These are phyloP conservation scores for Diplodus sargus DNA, from an alignment of 2,797 vertebrate species.

Conservation along the genomic window DNA sequence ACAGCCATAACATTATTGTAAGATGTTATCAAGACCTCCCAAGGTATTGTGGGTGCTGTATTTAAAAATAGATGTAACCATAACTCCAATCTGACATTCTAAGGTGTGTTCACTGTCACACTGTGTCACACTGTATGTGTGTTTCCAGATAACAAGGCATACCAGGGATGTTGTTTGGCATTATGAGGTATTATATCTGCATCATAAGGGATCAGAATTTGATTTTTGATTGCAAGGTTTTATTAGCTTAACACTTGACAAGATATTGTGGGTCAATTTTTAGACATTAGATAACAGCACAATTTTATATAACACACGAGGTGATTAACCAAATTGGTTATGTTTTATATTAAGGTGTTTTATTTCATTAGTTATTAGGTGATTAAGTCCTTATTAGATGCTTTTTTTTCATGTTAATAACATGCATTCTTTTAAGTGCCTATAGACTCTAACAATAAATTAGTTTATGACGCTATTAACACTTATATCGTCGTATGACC, in stretches of 20 bases:
- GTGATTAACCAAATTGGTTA: neutral
- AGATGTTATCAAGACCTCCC: neutral
- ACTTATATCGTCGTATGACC: no score
- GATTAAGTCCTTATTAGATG: no score
- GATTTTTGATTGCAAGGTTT: neutral
- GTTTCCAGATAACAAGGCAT: neutral
- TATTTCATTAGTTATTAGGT: no score
- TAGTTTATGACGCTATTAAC: no score
- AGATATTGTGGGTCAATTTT: neutral
- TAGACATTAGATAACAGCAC: neutral
- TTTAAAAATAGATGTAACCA: neutral
- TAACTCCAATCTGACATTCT: neutral
- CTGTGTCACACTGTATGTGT: neutral
- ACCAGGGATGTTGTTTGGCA: neutral
- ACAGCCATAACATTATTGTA: neutral
- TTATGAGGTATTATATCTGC: neutral
- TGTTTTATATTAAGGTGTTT: no score
- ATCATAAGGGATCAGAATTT: neutral
- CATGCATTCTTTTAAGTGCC: no score
- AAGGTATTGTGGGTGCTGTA: neutral
- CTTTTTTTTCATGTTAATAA: no score
- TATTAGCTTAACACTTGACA: neutral
- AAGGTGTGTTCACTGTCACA: neutral
- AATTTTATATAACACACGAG: neutral
- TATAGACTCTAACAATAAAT: no score